Base-by-base conservation (phyloP, 2,113 vertebrate genomes). In the Hypanus sabinus region DNA sequence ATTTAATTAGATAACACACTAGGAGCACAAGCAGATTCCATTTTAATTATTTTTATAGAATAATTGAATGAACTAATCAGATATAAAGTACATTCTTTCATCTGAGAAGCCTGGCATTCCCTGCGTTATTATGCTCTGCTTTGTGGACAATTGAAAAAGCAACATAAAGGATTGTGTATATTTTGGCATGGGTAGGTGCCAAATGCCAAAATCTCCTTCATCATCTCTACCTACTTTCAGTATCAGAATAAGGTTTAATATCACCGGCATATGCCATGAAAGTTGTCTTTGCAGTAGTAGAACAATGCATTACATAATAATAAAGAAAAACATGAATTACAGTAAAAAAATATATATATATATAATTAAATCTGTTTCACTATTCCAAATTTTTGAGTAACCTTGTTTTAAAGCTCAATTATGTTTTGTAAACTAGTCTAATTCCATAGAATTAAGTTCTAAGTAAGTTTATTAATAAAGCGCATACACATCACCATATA, bases 1-100 rank as follows among this genome's bases (percentile, higher is more conserved):
- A 70, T 33, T 92, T 71, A 71, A 92, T 92, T 92, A 92, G 65
- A 36, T 68, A 92, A 9, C 88, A 92, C 62, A 70, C 33, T 36
- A 5, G 65, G 90, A 36, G 38, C 22, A 46, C 11, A 46, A 93
- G 88, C 33, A 36, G 62, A 22, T 46, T 46, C 8, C 73, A 18
- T 93, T 93, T 73, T 36, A 93, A 27, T 71, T 38, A 33, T 92
- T 20, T 27, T 92, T 68, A 71, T 46, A 24, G 73, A 93, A 90
- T 33, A 65, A 91, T 6, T 36, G 60, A 91, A 73, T 46, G 20
- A 68, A 38, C 73, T 71, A 24, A 24, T 93, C 90, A 71, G 33
- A 92, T 70, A 18, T 38, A n/a, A 92, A 92, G n/a, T 93, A 73
- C 68, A 65, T 60, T 27, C 68, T 70, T 90, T 83, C 3, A 30